Conservation (phyloP, 2,797 vertebrate genomes). For the Spea hammondii region DNA sequence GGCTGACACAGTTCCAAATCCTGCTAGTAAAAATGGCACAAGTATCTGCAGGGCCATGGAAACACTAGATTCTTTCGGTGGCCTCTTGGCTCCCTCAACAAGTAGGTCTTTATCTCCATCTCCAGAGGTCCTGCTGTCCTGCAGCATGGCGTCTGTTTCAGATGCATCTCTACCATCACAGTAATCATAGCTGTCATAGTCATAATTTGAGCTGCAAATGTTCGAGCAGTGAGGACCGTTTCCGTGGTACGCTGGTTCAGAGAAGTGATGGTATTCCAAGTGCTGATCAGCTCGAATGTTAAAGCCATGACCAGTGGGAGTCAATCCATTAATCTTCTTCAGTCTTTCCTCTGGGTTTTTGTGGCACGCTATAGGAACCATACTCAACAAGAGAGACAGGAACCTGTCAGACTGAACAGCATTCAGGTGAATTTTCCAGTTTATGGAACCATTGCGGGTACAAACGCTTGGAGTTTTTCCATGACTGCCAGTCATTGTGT, state of each 20-base stretch:
- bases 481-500: slow-evolving; percentile 29
- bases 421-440: slow-evolving; percentile 78
- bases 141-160: slow-evolving; percentile 84
- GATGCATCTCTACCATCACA: slow-evolving; percentile 73
- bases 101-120: slow-evolving; percentile 71
- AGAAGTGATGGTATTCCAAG: slow-evolving; percentile 67
- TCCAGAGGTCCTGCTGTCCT: slow-evolving; percentile 69
- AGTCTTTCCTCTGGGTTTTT: slow-evolving; percentile 87
- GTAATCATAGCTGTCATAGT: slow-evolving; percentile 67
- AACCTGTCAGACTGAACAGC: slow-evolving; percentile 77
- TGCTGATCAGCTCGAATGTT: slow-evolving; percentile 63
- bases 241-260: slow-evolving; percentile 66
- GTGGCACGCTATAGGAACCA: slow-evolving; percentile 89
- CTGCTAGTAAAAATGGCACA: slow-evolving; percentile 89
- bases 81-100: slow-evolving; percentile 67
- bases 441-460: slow-evolving; percentile 59
- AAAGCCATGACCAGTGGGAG: slow-evolving; percentile 63
- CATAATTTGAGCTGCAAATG: slow-evolving; percentile 66
- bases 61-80: slow-evolving; percentile 87
- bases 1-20: slow-evolving; percentile 93
- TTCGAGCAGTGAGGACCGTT: slow-evolving; percentile 60
- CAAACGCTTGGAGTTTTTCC: background rate
- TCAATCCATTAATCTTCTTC: slow-evolving; percentile 77
- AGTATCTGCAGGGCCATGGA: slow-evolving; percentile 91
- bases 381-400: slow-evolving; percentile 79